Evolutionary conservation across 2,888 invertebrate genomes (phyloP).

Genomic region (Amphiduros pacificus): DNA sequence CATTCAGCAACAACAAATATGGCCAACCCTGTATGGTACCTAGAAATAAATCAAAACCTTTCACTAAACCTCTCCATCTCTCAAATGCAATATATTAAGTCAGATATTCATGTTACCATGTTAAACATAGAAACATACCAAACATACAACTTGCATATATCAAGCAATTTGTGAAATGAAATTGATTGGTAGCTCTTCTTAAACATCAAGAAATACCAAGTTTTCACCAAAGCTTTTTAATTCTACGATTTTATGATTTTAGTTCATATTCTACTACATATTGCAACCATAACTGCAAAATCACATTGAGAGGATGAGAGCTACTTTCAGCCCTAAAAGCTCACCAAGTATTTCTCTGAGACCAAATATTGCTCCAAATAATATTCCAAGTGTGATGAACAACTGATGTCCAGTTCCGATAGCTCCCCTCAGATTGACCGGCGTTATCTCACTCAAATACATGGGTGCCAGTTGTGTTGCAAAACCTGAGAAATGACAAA

Average conservation of each 20-base stretch:
- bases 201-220: no score
- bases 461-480: slow-evolving; percentile 86
- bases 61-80: no score
- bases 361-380: slow-evolving; percentile 86
- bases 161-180: no score
- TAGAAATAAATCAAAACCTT: slow-evolving; percentile 24
- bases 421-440: slow-evolving; percentile 78
- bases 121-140: no score
- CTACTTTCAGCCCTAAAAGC: no score
- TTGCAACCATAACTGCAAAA: not conserved
- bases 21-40: slow-evolving; percentile 93
- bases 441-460: slow-evolving; percentile 88
- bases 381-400: slow-evolving; percentile 92
- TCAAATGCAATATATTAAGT: no score
- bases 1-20: slow-evolving; percentile 83
- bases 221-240: no score
- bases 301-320: no score
- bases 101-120: no score
- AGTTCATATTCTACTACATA: not conserved
- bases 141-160: no score
- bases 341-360: slow-evolving; percentile 85
- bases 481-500: slow-evolving; percentile 72
- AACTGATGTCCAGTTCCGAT: slow-evolving; percentile 88
- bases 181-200: no score
- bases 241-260: not conserved